Percentiles rank a stretch among this genome's conserved stretches.
Evolutionary conservation across 2,113 vertebrate species (phyloP).

Genomic region (Mirounga angustirostris): DNA sequence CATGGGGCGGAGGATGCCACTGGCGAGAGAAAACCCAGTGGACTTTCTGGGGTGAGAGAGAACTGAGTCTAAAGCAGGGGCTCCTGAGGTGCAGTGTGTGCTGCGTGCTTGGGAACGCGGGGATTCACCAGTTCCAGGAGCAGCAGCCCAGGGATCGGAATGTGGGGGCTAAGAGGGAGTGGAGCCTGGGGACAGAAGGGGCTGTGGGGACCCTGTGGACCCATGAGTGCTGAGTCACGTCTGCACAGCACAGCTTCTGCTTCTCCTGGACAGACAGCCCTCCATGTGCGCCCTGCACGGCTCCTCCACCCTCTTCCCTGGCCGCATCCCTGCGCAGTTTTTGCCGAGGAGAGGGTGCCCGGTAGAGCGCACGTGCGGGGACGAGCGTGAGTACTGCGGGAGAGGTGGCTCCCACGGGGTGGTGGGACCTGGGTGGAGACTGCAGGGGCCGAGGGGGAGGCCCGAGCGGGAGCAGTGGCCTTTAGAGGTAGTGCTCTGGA

Average conservation of each 20-base stretch:
- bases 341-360: too few relatives aligned
- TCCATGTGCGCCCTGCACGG: background rate
- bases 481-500: background rate
- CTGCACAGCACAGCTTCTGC: background rate
- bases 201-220: background rate
- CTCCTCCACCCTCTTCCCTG: too few relatives aligned
- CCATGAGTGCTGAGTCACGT: background rate
- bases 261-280: too few relatives aligned
- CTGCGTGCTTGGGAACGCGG: too few relatives aligned
- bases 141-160: background rate
- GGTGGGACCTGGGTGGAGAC: background rate
- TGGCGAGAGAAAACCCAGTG: background rate
- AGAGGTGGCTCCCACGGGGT: background rate
- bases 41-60: background rate
- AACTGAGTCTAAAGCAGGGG: background rate
- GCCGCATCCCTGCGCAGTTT: accelerated
- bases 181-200: background rate
- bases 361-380: accelerated
- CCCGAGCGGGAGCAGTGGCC: background rate
- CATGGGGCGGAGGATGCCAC: background rate
- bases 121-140: background rate
- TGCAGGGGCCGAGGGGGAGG: background rate
- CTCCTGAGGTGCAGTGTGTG: background rate
- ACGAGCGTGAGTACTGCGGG: accelerated
- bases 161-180: too few relatives aligned